Evolutionary conservation across 53 echinoderm and acorn worm species (phyloP).

Genomic region (Apostichopus leukothele): DNA sequence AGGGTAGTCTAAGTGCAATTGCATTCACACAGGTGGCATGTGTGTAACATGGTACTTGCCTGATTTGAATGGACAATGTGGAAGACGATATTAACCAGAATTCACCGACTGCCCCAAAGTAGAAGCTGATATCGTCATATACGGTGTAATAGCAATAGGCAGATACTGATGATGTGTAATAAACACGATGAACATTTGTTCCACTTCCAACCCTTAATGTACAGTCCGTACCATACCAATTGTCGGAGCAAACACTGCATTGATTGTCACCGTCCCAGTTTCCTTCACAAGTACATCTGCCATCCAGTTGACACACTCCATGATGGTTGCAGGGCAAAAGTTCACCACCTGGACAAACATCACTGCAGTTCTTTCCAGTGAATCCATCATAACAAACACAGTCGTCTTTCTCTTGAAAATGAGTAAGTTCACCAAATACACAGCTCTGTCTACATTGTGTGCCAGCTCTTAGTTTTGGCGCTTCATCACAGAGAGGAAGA

Average conservation of each 20-base stretch:
- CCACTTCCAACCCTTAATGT: slow-evolving; percentile 48
- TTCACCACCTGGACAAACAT: slow-evolving; percentile 74
- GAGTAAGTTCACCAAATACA: slow-evolving; percentile 56
- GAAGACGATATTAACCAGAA: slow-evolving; percentile 64
- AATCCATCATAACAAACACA: slow-evolving; percentile 73
- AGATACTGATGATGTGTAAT: slow-evolving; percentile 58
- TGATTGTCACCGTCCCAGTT: slow-evolving; percentile 76
- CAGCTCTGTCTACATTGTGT: slow-evolving; percentile 76
- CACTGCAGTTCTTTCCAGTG: slow-evolving; percentile 66
- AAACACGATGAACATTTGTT: not conserved
- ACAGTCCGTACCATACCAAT: slow-evolving; percentile 83
- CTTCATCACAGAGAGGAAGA: slow-evolving; percentile 65
- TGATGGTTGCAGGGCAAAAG: slow-evolving; percentile 62
- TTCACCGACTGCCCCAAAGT: slow-evolving; percentile 72
- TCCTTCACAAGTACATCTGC: slow-evolving; percentile 70
- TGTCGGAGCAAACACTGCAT: slow-evolving; percentile 60
- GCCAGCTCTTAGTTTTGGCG: slow-evolving; percentile 66
- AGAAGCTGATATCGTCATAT: slow-evolving; percentile 79
- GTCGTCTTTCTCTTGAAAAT: slow-evolving; percentile 27
- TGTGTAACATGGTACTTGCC: slow-evolving; percentile 81
- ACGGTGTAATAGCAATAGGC: slow-evolving; percentile 66
- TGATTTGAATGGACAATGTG: slow-evolving; percentile 61
- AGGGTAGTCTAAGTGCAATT: slow-evolving; percentile 29
- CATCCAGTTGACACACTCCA: slow-evolving; percentile 60
- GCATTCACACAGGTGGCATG: slow-evolving; percentile 69